phyloP scores from a whole-genome alignment of 2,113 vertebrate genomes.

The rabbit (Oryctolagus cuniculus) region DNA sequence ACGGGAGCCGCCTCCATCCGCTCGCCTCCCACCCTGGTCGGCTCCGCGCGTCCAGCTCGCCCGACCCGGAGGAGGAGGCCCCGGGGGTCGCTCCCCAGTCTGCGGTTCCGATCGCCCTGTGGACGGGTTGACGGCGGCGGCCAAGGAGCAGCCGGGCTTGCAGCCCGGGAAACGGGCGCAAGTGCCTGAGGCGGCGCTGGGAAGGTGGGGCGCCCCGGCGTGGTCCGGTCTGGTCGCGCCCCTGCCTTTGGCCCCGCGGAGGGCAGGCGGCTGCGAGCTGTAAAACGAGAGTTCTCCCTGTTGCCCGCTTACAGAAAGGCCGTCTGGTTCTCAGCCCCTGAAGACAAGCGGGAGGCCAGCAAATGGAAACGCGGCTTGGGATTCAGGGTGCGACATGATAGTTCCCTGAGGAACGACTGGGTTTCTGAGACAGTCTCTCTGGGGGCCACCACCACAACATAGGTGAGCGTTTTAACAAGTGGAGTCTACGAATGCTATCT shows the following conservation, averaged over 20 bases:
- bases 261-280: not conserved
- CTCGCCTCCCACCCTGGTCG: not conserved
- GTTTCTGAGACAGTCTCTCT: not conserved
- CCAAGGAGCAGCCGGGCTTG: not conserved
- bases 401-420: not conserved
- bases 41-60: accelerated
- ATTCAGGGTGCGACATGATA: not conserved
- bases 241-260: accelerated
- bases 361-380: not conserved
- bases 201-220: not conserved
- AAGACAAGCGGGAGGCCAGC: not conserved
- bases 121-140: not conserved
- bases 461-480: not conserved
- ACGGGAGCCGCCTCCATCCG: not conserved
- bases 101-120: not conserved
- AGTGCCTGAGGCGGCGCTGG: not conserved
- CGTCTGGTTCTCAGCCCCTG: not conserved
- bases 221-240: accelerated
- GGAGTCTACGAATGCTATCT: not conserved
- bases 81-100: not conserved
- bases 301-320: not conserved
- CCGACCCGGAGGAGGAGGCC: not conserved
- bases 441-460: not conserved
- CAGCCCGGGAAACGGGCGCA: not conserved
- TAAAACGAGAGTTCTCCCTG: too few species aligned